Evolutionary conservation across 1,140 invertebrate species (phyloP).

Genomic region (Drosophila sechellia): DNA sequence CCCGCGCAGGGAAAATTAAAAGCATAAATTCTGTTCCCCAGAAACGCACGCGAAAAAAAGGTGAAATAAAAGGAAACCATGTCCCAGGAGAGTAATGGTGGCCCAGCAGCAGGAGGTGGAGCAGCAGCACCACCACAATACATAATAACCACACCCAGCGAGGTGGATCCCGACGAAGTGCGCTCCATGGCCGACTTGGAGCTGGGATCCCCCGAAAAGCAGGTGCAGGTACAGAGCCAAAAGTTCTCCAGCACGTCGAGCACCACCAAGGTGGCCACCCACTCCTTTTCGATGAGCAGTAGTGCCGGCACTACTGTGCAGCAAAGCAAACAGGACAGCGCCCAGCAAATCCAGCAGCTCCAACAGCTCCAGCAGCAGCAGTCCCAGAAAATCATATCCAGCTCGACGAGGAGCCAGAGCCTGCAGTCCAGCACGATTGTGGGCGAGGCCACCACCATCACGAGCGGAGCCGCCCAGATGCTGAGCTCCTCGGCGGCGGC

Average conservation of each 20-base stretch:
- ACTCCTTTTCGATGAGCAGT: conserved; percentile 68
- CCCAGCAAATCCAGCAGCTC: conserved; percentile 23
- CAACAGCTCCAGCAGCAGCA: conserved; percentile 30
- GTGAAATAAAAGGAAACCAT: conserved; percentile 14
- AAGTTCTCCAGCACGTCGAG: conserved; percentile 39
- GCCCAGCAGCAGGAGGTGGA: conserved; percentile 16
- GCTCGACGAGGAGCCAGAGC: conserved; percentile 77
- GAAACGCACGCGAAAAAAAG: conserved; percentile 2
- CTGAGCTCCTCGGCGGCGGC: conserved; percentile 29
- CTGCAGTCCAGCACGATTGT: conserved; percentile 78
- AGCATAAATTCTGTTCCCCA: conserved; percentile 46
- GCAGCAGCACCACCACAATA: conserved; percentile 71
- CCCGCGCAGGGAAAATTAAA: conserved; percentile 24
- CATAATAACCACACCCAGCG: conserved; percentile 82
- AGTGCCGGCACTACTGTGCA: not conserved
- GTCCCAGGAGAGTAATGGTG: conserved; percentile 40
- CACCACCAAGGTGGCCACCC: conserved; percentile 71
- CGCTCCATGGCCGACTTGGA: conserved; percentile 65
- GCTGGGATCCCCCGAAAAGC: conserved; percentile 44
- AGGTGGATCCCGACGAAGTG: conserved; percentile 77
- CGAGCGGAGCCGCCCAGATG: conserved; percentile 24
- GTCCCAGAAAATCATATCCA: conserved; percentile 73
- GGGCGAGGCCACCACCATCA: conserved; percentile 42
- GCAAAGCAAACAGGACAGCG: not conserved
- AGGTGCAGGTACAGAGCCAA: conserved; percentile 25